A percentile compares a stretch with the other conserved stretches of the same genome.
These are phyloP conservation scores for Lota lota DNA, from an alignment of 2,113 vertebrate species.

Conservation along the genomic window DNA sequence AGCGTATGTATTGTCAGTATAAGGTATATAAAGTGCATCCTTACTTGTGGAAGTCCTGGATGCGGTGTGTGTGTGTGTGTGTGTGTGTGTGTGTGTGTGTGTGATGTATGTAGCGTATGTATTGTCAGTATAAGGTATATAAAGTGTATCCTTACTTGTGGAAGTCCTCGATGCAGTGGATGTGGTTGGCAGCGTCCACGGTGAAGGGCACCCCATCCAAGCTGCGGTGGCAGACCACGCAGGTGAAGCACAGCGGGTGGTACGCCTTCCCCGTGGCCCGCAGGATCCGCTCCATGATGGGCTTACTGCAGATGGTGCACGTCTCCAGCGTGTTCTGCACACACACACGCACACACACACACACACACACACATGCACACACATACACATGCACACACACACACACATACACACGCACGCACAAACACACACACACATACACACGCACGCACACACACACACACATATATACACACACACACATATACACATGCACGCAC, in stretches of 20 bases:
- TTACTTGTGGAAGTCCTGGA: too few relatives aligned
- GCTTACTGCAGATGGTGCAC: conserved; percentile 90
- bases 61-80: too few relatives aligned
- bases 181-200: conserved; percentile 91
- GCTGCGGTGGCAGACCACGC: conserved; percentile 92
- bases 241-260: conserved; percentile 97
- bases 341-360: conserved; percentile 36
- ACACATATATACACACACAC: too few relatives aligned
- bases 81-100: too few relatives aligned
- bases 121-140: background rate
- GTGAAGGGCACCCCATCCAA: conserved; percentile 98
- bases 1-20: too few relatives aligned
- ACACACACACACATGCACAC: background rate
- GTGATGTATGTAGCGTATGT: too few relatives aligned
- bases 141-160: conserved; percentile 81
- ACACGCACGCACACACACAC: too few relatives aligned
- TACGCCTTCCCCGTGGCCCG: conserved; percentile 96
- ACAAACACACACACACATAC: too few relatives aligned
- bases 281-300: conserved; percentile 97
- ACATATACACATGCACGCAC: too few relatives aligned
- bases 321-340: conserved; percentile 92
- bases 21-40: too few relatives aligned
- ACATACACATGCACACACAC: too few relatives aligned
- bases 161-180: conserved; percentile 99
- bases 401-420: too few relatives aligned